These are phyloP conservation scores for Plectrocnemia conspersa DNA, from an alignment of 1,140 invertebrate genomes.

Conservation along the genomic window DNA sequence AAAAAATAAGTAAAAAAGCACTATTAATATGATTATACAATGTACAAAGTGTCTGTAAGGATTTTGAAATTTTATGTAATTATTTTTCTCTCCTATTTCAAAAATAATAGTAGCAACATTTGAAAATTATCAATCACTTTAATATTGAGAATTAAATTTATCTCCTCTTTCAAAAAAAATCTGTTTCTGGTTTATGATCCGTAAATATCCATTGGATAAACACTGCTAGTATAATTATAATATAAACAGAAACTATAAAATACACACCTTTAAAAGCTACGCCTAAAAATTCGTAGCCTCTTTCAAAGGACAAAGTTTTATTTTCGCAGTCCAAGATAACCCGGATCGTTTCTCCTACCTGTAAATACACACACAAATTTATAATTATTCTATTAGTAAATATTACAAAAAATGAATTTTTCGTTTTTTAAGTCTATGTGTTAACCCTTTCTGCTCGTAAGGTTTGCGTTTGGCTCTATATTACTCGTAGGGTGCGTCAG, in stretches of 20 bases:
- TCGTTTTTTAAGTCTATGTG: too few species aligned
- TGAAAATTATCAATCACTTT: too few species aligned
- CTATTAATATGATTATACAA: not conserved
- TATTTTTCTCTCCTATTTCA: too few species aligned
- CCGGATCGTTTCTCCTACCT: conserved; percentile 94
- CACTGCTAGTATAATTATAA: conserved; percentile 6
- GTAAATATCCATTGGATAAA: too few species aligned
- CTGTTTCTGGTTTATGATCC: too few species aligned
- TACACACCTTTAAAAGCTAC: conserved; percentile 90
- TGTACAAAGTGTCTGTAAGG: not conserved
- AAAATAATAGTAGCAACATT: too few species aligned
- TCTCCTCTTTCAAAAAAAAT: too few species aligned
- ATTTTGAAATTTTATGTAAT: too few species aligned
- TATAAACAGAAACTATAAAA: conserved; percentile 20
- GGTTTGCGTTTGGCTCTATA: too few species aligned
- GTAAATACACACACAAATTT: conserved; percentile 42
- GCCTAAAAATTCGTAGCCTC: conserved; percentile 97
- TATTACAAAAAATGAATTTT: conserved; percentile 10
- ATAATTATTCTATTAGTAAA: conserved; percentile 12
- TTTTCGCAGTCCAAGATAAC: conserved; percentile 97
- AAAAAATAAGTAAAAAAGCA: conserved; percentile 39
- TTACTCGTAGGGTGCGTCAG: too few species aligned
- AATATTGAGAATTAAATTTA: too few species aligned
- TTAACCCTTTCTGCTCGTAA: too few species aligned
- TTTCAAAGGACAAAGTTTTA: conserved; percentile 95